Base-by-base conservation (phyloP, 2,797 vertebrate species). In the Phoeniculus purpureus region DNA sequence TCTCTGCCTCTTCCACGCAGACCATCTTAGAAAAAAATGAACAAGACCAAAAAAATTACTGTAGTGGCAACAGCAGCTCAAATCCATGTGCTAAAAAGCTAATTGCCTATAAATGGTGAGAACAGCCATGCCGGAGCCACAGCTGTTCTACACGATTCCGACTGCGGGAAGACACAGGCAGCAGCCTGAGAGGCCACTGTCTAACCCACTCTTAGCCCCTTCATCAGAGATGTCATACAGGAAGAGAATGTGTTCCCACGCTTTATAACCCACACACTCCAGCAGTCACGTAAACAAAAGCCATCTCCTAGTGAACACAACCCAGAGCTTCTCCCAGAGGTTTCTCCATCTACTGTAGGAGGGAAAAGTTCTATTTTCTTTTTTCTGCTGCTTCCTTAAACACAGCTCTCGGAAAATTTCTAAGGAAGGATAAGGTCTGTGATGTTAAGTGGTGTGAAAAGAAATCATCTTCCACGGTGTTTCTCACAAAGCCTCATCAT, bases 101-200 rank as follows among this genome's bases (percentile, higher is more conserved):
- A 43, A 27, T 26, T 27, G 29, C 27, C 34, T 14, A 23, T 43
- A 27, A 58, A 71, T 4, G 0, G 0, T 5, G 15, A 73, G 27
- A 66, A 62, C 7, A 4, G 31, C 67, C 66, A 27, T 0, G 0
- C 18, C 27, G 12, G 15, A 51, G 32, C 23, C 40, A 40, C 15
- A 6, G 15, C 29, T 1, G 0, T 12, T 31, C 45, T 21, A 27
- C 37, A 31, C 1, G 1, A 45, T 29, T n/a, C 31, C 58, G 56
- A 5, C 0, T 55, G 15, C 55, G 65, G 15, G 15, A 74, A 37
- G 40, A 56, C 40, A 32, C 40, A 32, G 40, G 23, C 27, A 23
- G 58, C 34, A 74, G 23, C 31, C 61, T 7, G 1, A 85, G 25
- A 16, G 15, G 19, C 17, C 34, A 15, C 59, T 43, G 7, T 7